Base-by-base conservation (phyloP, 2,797 vertebrate genomes). In the Parambassis ranga region DNA sequence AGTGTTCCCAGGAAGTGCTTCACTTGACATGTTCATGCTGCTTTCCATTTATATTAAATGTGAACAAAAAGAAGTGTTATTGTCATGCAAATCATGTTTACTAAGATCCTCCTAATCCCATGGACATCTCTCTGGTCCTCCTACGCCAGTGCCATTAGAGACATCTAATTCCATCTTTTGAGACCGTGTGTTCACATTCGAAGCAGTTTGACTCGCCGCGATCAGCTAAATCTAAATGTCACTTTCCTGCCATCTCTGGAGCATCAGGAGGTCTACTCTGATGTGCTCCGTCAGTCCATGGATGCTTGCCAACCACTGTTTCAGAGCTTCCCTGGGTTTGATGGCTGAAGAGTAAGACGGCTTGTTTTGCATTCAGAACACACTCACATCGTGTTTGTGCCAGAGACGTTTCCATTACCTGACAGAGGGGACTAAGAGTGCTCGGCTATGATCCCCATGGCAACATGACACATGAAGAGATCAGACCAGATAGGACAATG, bases 391-490 rank as follows among this genome's bases (percentile, higher is more conserved):
- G 18, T 81, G 81, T 82, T 80, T 77, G 65, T 49, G 66, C 63
- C 68, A 36, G 65, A 67, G 71, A 78, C 6, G 5, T 72, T 83
- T 67, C 71, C 77, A 79, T 84, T 83, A 84, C 78, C 82, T 86
- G 77, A 78, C 78, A 81, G n/a, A n/a, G 82, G 64, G 35, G 62
- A 47, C 61, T 49, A 46, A 13, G 49, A 57, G 70, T 71, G 64
- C 58, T 49, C 55, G 38, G 48, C 65, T 58, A 15, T 68, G 58
- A 78, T 77, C 48, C 64, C 53, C 50, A 68, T 74, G 73, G 79
- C 65, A 75, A 71, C 48, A 6, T 70, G 71, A 76, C 71, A 67
- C 68, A 66, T n/a, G 2, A 15, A 24, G 56, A 65, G 70, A 77
- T 74, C n/a, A 61, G 32, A 59, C 9, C 32, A 60, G 56, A 81